phyloP scores from a whole-genome alignment of 2,888 invertebrate species.

The Nipponacmea schrenckii region DNA sequence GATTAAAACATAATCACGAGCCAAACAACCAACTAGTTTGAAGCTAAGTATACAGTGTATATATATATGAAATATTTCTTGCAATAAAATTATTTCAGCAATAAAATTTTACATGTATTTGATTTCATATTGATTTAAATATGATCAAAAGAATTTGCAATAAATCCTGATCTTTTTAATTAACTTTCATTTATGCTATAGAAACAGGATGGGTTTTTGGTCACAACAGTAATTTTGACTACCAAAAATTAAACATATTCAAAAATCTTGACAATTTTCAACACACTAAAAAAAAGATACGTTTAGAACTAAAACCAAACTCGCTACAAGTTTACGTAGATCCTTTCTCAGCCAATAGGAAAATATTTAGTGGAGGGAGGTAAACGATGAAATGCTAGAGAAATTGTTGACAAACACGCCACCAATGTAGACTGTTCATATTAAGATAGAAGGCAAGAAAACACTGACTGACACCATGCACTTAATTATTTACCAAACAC shows the following conservation, averaged over 20 bases:
- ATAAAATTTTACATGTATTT: too few species aligned
- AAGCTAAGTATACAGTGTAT: too few species aligned
- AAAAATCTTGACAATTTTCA: background rate
- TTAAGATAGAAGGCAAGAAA: constrained; percentile 10
- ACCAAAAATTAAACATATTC: background rate
- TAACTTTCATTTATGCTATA: too few species aligned
- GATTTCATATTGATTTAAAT: too few species aligned
- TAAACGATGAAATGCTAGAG: background rate
- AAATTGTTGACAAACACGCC: constrained; percentile 8
- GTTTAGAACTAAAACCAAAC: background rate
- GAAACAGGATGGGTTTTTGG: too few species aligned
- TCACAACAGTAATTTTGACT: too few species aligned
- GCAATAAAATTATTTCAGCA: too few species aligned
- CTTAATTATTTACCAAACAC: constrained; percentile 11
- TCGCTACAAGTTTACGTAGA: background rate
- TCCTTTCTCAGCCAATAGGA: constrained; percentile 8
- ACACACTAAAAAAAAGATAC: background rate
- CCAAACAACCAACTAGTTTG: too few species aligned
- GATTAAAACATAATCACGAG: too few species aligned
- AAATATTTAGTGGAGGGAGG: constrained; percentile 9
- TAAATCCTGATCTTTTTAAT: too few species aligned
- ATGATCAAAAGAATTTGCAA: too few species aligned
- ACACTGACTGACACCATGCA: constrained; percentile 13
- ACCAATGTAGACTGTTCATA: constrained; percentile 17
- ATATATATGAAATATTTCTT: too few species aligned